Conservation (phyloP, 2,113 vertebrate species). For the cat (Felis catus) region F.catus_Fca126_mat1.0 CM031424.1:53515001-53515500, state of each 20-base stretch:
- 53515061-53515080: background rate
- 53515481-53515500: background rate
- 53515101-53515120: background rate
- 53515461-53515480: background rate
- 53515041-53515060: background rate
- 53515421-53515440: background rate
- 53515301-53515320: background rate
- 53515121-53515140: background rate
- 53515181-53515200: no score
- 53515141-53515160: background rate
- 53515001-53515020: constrained; percentile 21
- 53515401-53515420: background rate
- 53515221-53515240: no score
- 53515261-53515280: background rate
- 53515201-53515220: no score
- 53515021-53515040: background rate
- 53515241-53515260: no score
- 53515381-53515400: background rate
- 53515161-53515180: no score
- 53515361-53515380: background rate
- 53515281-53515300: background rate
- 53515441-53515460: background rate
- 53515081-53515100: background rate
- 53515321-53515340: background rate
- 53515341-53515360: background rate